Evolutionary conservation across 2,113 vertebrate species (phyloP).

Genomic region (Verasper variegatus): DNA sequence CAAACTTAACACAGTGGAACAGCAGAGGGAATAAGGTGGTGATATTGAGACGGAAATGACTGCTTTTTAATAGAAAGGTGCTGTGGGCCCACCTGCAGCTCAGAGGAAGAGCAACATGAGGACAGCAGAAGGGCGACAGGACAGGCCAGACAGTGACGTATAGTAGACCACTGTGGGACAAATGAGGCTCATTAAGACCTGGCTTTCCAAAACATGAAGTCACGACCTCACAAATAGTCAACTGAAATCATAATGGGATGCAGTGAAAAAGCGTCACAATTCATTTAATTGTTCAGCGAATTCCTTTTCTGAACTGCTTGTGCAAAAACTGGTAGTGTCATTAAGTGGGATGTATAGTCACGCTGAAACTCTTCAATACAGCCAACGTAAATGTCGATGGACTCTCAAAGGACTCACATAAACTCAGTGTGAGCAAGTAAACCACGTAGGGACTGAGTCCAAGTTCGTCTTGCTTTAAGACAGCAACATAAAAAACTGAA

Average conservation of each 20-base stretch:
- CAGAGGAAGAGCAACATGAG: background rate
- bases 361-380: constrained; percentile 7
- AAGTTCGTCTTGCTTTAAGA: constrained; percentile 30
- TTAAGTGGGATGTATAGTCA: constrained; percentile 6
- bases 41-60: constrained; percentile 30
- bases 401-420: constrained; percentile 6
- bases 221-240: constrained; percentile 1
- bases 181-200: constrained; percentile 16
- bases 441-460: constrained; percentile 7
- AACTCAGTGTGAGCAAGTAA: constrained; percentile 12
- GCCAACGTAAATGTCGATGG: constrained; percentile 14
- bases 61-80: constrained; percentile 29
- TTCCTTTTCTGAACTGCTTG: too few relatives aligned
- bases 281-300: background rate
- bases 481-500: constrained; percentile 21
- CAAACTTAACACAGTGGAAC: constrained; percentile 45
- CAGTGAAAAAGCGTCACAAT: background rate
- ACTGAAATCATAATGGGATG: background rate
- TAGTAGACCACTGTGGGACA: background rate
- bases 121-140: background rate
- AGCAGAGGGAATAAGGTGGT: constrained; percentile 33
- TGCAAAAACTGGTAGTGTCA: background rate
- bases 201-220: constrained; percentile 4
- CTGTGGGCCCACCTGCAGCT: constrained; percentile 25
- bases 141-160: background rate